phyloP scores from a whole-genome alignment of 1,140 invertebrate species.

The Epicauta chinensis region DNA sequence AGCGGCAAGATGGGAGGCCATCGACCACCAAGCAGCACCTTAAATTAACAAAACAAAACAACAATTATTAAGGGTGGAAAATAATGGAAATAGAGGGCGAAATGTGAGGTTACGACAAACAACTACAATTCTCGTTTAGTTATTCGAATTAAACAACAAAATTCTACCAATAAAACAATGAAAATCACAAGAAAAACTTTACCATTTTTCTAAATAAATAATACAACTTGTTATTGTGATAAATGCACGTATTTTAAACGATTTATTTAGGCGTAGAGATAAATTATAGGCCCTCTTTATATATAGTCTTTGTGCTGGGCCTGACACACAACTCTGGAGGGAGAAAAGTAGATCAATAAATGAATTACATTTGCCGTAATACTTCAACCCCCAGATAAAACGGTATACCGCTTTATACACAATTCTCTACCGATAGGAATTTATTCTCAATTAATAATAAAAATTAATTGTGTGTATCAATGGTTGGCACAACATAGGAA shows the following conservation, averaged over 20 bases:
- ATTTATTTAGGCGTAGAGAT: constrained; percentile 4
- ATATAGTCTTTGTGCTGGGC: constrained; percentile 25
- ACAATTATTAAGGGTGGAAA: not conserved
- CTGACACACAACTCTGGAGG: constrained; percentile 29
- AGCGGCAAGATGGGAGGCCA: constrained; percentile 77
- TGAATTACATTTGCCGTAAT: constrained; percentile 41
- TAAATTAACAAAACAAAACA: constrained; percentile 32
- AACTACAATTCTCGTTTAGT: not conserved
- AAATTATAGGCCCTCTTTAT: constrained; percentile 26
- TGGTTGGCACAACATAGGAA: too few species aligned
- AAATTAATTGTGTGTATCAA: too few species aligned
- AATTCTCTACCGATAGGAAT: too few species aligned
- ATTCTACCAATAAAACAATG: not conserved
- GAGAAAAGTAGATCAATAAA: constrained; percentile 44
- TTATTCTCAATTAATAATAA: too few species aligned
- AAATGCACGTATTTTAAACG: not conserved
- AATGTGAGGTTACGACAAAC: constrained; percentile 16
- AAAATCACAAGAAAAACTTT: constrained; percentile 1
- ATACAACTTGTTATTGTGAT: not conserved
- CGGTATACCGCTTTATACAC: not conserved
- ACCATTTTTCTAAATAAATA: not conserved
- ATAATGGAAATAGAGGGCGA: not conserved
- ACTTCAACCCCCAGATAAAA: constrained; percentile 32
- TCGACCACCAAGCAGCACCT: constrained; percentile 81
- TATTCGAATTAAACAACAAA: not conserved